These are phyloP conservation scores for Xenotilapia flavipinnis DNA, from an alignment of 2,113 vertebrate genomes.

Conservation along the genomic window DNA sequence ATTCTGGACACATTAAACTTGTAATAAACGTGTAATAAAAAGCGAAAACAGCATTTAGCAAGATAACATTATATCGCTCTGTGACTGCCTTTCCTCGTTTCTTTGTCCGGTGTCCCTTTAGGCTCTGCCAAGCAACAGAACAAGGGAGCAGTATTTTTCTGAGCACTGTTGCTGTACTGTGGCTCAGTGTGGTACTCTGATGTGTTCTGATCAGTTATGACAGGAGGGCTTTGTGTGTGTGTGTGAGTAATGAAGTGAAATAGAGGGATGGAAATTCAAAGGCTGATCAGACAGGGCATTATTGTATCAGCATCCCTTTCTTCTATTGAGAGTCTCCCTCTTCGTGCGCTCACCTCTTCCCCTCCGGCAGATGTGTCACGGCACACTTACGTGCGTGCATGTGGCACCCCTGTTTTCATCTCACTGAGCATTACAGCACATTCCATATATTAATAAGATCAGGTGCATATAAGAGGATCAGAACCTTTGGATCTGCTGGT, in stretches of 20 bases:
- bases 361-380: neutral
- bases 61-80: neutral
- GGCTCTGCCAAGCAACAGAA: neutral
- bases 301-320: neutral
- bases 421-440: conserved; percentile 11
- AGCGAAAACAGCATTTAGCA: neutral
- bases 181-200: neutral
- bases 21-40: neutral
- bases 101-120: neutral
- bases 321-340: neutral
- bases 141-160: neutral
- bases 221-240: conserved; percentile 26
- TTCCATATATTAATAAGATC: conserved; percentile 52
- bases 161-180: conserved; percentile 27
- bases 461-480: conserved; percentile 35
- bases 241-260: conserved; percentile 40
- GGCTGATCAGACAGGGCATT: conserved; percentile 35
- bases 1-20: neutral
- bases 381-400: neutral
- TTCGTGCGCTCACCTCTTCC: neutral
- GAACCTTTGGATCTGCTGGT: neutral
- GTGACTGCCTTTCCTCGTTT: neutral
- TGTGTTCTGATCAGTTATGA: conserved; percentile 54
- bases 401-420: neutral
- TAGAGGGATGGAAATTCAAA: neutral